These are phyloP conservation scores for Cinara cedri DNA, from an alignment of 2,888 invertebrate species.

Conservation along the genomic window DNA sequence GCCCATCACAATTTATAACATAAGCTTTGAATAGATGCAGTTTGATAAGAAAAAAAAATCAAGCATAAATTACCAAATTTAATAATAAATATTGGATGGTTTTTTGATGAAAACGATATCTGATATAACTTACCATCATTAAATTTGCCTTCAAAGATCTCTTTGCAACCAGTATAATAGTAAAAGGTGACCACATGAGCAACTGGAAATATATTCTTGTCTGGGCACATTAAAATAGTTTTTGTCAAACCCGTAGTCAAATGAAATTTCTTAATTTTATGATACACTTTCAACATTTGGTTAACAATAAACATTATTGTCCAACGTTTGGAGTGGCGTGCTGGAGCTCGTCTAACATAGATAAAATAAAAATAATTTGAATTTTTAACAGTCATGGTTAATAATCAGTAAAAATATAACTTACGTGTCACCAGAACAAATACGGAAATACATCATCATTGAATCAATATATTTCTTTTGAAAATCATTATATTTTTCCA, in stretches of 20 bases:
- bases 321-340: constrained; percentile 41
- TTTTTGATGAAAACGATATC: neutral
- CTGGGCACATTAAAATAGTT: constrained; percentile 50
- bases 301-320: constrained; percentile 53
- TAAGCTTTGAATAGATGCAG: too few relatives aligned
- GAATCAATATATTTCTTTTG: constrained; percentile 52
- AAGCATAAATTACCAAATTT: too few relatives aligned
- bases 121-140: constrained; percentile 32
- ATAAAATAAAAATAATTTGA: neutral
- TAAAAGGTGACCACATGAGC: constrained; percentile 44
- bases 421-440: constrained; percentile 50
- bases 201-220: constrained; percentile 46
- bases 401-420: neutral
- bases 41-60: too few relatives aligned
- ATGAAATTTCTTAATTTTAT: constrained; percentile 53
- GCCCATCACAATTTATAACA: too few relatives aligned
- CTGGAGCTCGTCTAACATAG: constrained; percentile 28
- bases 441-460: constrained; percentile 54
- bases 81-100: too few relatives aligned
- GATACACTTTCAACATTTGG: constrained; percentile 53
- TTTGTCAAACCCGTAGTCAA: constrained; percentile 51
- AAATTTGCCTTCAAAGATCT: constrained; percentile 53
- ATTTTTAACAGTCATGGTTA: neutral
- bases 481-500: constrained; percentile 50
- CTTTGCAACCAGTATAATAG: constrained; percentile 52